Base-by-base conservation (phyloP, 2,797 vertebrate genomes). In the Setipinna tenuifilis region DNA sequence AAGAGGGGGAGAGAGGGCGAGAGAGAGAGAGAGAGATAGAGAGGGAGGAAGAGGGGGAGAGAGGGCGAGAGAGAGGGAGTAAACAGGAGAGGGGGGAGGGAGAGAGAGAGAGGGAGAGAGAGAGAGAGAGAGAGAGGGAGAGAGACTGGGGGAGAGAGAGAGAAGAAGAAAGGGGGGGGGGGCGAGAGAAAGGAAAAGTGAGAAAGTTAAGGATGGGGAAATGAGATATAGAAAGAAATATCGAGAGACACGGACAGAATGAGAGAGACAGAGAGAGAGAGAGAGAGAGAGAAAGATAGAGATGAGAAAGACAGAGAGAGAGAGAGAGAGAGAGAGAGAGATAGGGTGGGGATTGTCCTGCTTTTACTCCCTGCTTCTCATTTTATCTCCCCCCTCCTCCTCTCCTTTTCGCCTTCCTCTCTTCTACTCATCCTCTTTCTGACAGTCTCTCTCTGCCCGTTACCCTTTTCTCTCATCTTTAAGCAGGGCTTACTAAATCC, bases 271-370 rank as follows among this genome's bases (percentile, higher is more conserved):
- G 62, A 68, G 23, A 2, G 11, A 28, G 10, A 28, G 23, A 31
- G 62, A 68, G 25, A 68, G 2, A 54, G 50, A 54, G 50, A 10
- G 50, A 54, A 16, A 19, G 57, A 17, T 1, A 58, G 16, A 58
- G 2, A 58, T 14, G 61, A 65, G n/a, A 28, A 31, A 75, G 4
- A 75, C 12, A 57, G 57, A 19, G 57, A 17, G 16, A 58, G 16
- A 58, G 2, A 58, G 61, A 65, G n/a, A 28, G 68, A 75, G 4
- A 75, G 16, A 21, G 68, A 41, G 65, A 71, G 68, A 44, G 68
- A 19, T 4, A 75, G 91, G 91, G 91, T 88, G 91, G 90, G 89
- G 91, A 87, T 86, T 88, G 89, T 87, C 81, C 86, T 84, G 84
- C 71, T 81, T 58, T 35, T 78, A 35, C 28, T 78, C 62, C 44